Evolutionary conservation across 2,797 vertebrate genomes (phyloP), one percentile per base, ranked within the genome.

Genomic region (Valencia hispanica): DNA sequence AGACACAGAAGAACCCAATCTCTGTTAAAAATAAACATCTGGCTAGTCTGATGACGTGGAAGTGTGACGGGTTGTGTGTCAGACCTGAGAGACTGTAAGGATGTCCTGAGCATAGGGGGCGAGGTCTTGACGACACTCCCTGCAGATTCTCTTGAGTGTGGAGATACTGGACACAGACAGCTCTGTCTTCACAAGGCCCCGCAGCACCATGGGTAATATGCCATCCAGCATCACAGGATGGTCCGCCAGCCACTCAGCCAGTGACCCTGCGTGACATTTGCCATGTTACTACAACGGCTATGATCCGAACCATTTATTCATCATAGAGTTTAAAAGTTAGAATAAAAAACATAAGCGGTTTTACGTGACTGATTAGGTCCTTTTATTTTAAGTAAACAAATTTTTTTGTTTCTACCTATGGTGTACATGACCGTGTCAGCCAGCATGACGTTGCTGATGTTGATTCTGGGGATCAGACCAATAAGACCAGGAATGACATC

Each of bases 391-490:
- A n/a, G 1, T 53, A 10, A 63, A 34, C 14, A 14, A 9, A 61
- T 41, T 68, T 57, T 1, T 45, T 50, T 3, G 8, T 36, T 14
- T 25, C 43, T 74, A 99, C 98, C 98, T 2, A 99, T 98, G 22
- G 97, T 99, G 93, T 98, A 98, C 98, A 99, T 99, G 93, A 99
- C 97, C 0, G 98, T 99, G 91, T 99, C 98, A 0, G 97, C 97
- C 55, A 99, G 96, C 93, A 98, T 97, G 69, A 98, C 93, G 0
- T 97, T 99, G 93, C 96, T 97, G 93, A 98, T 97, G 92, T 96
- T 98, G 95, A 99, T 98, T 74, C 97, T 95, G 32, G 98, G 98
- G 86, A 99, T 97, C 87, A 99, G 96, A 43, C 97, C 98, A 0
- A 99, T 99, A 36, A 99, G 96, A 47, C 98, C 98, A 0, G 98